Base-by-base conservation (phyloP, 2,888 invertebrate species). In the Drosophila trichaetosa region DNA sequence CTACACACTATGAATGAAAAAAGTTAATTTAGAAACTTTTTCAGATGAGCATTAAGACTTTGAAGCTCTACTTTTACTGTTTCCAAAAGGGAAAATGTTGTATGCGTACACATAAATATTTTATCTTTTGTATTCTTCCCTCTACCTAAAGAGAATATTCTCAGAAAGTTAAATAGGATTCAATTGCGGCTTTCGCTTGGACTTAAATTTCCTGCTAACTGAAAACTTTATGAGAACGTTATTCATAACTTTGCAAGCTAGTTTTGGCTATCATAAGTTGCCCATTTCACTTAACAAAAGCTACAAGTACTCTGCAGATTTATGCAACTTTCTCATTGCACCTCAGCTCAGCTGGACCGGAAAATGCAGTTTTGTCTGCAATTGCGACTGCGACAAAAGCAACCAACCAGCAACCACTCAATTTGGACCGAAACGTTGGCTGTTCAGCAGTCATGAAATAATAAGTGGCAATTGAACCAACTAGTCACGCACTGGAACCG, bases 381-480 rank as follows among this genome's bases (percentile, higher is more conserved):
- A 52, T 13, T 36, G 59, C 21, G 36, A 49, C 51, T 52, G 52
- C 21, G 29, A 63, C 59, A 64, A 71, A 36, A 48, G 63, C 18
- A 42, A 42, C 56, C 10, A 56, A 13, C 68, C 73, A 60, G 65
- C 69, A 58, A 52, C 70, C 70, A 66, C 73, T 57, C 65, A 71
- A 69, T 78, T 69, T 70, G 29, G 58, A n/a, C 56, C 54, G 70
- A 71, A 71, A 52, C 48, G 54, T 49, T 48, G 75, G 42, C 24
- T 57, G 57, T 60, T 67, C 54, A 53, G 29, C 64, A 53, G 58
- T 64, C 70, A 75, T 83, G 72, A 76, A 83, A 70, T 76, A 87
- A 61, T 69, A 74, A 64, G 51, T 62, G 60, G 42, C 51, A 66
- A 56, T 57, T 62, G 27, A 11, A 48, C 53, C 64, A 54, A 65